Evolutionary conservation across 2,797 vertebrate species (phyloP).

Genomic region (Australoheros facetus): DNA sequence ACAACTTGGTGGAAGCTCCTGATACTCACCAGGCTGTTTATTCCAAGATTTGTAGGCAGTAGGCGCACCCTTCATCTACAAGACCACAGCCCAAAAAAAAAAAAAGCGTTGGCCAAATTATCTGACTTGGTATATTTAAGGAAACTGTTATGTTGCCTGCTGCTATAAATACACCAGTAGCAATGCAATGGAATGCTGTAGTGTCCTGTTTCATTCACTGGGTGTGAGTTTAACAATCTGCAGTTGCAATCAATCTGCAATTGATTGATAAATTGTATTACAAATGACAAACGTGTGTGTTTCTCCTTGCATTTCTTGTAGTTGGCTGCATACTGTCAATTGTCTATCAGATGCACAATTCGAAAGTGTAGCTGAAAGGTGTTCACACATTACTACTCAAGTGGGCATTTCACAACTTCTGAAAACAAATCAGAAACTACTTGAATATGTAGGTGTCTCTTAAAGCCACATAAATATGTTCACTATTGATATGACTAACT

Average conservation of each 20-base stretch:
- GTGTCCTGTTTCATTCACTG: slow-evolving; percentile 55
- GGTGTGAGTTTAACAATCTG: slow-evolving; percentile 38
- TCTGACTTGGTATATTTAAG: slow-evolving; percentile 31
- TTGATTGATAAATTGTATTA: slow-evolving; percentile 37
- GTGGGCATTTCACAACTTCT: neutral
- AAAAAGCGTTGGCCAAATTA: slow-evolving; percentile 31
- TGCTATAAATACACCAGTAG: slow-evolving; percentile 54
- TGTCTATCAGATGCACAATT: neutral
- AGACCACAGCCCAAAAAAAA: slow-evolving; percentile 24
- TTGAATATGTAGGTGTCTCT: neutral
- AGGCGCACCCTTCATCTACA: slow-evolving; percentile 33
- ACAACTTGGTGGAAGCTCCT: slow-evolving; percentile 24
- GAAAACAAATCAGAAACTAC: no score
- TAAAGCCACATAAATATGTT: neutral
- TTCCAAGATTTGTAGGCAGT: slow-evolving; percentile 47
- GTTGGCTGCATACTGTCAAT: neutral
- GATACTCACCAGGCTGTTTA: slow-evolving; percentile 37
- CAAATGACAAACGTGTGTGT: neutral
- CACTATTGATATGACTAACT: slow-evolving; percentile 2
- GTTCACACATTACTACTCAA: neutral
- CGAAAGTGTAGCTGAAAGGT: neutral
- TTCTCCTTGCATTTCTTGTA: neutral
- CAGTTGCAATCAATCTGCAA: neutral
- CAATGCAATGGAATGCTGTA: slow-evolving; percentile 21
- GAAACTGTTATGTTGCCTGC: slow-evolving; percentile 33